phyloP scores from a whole-genome alignment of 1,140 invertebrate genomes.

The Eumeta japonica region DNA sequence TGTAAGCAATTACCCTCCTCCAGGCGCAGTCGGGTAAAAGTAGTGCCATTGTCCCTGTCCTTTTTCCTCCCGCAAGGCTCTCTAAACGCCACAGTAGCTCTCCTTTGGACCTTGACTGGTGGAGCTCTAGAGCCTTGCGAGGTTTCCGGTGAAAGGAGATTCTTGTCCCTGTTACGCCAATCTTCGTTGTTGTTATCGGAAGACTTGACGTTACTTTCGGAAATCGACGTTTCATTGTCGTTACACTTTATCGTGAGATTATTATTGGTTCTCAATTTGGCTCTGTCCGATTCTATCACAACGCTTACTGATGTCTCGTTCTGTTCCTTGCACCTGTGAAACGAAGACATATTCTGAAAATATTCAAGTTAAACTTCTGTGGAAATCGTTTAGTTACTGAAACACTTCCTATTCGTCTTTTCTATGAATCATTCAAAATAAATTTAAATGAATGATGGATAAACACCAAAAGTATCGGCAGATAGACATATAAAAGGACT shows the following conservation, averaged over 20 bases:
- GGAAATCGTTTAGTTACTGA: no score
- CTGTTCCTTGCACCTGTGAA: conserved; percentile 33
- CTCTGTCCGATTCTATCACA: conserved; percentile 21
- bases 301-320: conserved; percentile 33
- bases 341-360: no score
- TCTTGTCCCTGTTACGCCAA: conserved; percentile 24
- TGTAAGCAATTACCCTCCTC: no score
- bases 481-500: no score
- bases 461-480: no score
- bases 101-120: conserved; percentile 13
- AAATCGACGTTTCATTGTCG: conserved; percentile 34
- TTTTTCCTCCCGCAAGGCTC: conserved; percentile 22
- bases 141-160: conserved; percentile 19
- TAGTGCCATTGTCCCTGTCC: conserved; percentile 13
- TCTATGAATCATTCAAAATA: no score
- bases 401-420: no score
- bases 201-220: conserved; percentile 27
- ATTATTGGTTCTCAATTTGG: conserved; percentile 22
- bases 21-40: no score
- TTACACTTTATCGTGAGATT: conserved; percentile 25
- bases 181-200: conserved; percentile 36
- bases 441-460: no score
- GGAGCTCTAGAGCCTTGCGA: conserved; percentile 20
- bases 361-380: no score
- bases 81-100: conserved; percentile 27